These are phyloP conservation scores for Petrocephalus zakoni DNA, from an alignment of 2,113 vertebrate species.

Conservation along the genomic window DNA sequence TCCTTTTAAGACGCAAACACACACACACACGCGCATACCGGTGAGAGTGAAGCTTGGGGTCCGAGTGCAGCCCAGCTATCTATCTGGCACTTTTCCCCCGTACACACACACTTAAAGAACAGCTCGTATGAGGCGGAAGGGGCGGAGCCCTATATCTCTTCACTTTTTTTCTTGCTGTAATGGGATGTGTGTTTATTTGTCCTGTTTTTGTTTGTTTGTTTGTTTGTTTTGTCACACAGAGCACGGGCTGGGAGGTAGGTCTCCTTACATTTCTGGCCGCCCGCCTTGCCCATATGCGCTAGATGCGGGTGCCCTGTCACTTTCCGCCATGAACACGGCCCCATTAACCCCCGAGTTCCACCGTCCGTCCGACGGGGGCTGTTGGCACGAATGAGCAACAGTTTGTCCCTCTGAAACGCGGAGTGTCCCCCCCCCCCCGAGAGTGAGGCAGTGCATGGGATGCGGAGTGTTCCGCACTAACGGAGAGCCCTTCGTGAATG, in stretches of 20 bases:
- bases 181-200: slow-evolving; percentile 67
- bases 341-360: slow-evolving; percentile 80
- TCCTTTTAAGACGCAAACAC: not conserved
- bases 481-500: slow-evolving; percentile 82
- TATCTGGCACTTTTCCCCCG: not conserved
- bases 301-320: slow-evolving; percentile 79
- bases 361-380: slow-evolving; percentile 46
- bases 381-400: slow-evolving; percentile 50
- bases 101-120: not conserved
- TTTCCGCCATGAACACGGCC: slow-evolving; percentile 79
- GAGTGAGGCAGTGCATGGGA: slow-evolving; percentile 86
- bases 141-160: not conserved
- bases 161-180: slow-evolving; percentile 50
- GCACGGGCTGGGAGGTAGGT: slow-evolving; percentile 99
- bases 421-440: slow-evolving; percentile 26
- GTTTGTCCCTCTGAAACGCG: slow-evolving; percentile 17
- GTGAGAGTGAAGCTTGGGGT: not conserved
- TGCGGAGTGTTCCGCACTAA: slow-evolving; percentile 74
- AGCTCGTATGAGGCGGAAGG: not conserved
- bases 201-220: slow-evolving; percentile 62
- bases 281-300: slow-evolving; percentile 94
- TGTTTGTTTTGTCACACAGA: slow-evolving; percentile 93
- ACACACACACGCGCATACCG: not conserved
- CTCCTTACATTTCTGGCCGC: slow-evolving; percentile 81
- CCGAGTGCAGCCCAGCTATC: not conserved